Base-by-base conservation (phyloP, 2,113 vertebrate genomes). In the Sapayoa aenigma region DNA sequence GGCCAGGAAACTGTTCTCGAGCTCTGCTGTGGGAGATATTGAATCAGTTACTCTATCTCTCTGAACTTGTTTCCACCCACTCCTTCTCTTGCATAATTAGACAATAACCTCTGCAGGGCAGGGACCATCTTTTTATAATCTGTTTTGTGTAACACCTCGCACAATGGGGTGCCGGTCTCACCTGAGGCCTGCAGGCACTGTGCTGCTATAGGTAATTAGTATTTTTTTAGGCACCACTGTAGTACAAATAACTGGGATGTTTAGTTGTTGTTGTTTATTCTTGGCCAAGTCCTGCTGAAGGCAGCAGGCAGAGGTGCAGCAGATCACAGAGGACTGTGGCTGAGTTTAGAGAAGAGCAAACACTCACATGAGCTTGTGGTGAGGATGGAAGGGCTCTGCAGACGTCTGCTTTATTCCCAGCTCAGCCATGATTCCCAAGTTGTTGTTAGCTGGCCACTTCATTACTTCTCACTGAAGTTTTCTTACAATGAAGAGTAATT, bases 71-170 rank as follows among this genome's bases (percentile, higher is more conserved):
- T 95, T 96, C 94, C 94, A 89, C 90, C 93, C 88, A 96, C 93
- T 95, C 85, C 75, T 94, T 68, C 84, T 93, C 90, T 87, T 89
- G 94, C 94, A 74, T 95, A 96, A 94, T 96, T 63, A 88, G 83
- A 16, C 83, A 44, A 41, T 41, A 72, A 94, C 37, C 60, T 95
- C 93, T 96, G 28, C 79, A 86, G 96, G 95, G 94, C 93, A 96
- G 79, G 87, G 96, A 81, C 92, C 94, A 85, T 91, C 88, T 80
- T 76, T 92, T 90, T 86, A 81, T 81, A 73, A 68, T 66, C 52
- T 97, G 92, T 92, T 96, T 96, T 95, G 92, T 94, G 94, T 94
- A 96, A 94, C 93, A 96, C 96, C 90, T 96, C 59, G 37, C 88
- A 93, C 80, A 93, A 90, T 86, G 92, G 76, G 83, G 94, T 95